Base-by-base conservation (phyloP, 2,888 invertebrate genomes). In the Gandaritis pyraliata region DNA sequence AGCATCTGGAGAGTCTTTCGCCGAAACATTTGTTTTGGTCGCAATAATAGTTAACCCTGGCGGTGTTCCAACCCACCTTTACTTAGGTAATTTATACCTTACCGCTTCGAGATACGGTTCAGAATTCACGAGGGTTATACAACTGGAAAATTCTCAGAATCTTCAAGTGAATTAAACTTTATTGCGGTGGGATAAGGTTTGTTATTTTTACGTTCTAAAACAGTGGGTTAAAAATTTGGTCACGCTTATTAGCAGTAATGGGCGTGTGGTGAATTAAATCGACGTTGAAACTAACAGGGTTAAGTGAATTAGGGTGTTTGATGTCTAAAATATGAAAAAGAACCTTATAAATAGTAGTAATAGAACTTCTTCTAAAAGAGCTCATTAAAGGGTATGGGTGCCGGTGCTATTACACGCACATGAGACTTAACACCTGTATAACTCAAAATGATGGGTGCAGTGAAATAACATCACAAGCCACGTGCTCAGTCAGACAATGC, bases 11-110 rank as follows among this genome's bases (percentile, higher is more conserved):
- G 61, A 62, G 68, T 58, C 61, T 65, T 59, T 51, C 54, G 64
- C 55, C 53, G 63, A 56, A 67, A 69, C 70, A 67, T 72, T 70
- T 72, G 71, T 72, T 72, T 72, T 70, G 68, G 67, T 69, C 66
- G 67, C 66, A 70, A 65, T 72, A 70, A 72, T 66, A 72, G 70
- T 70, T 68, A 67, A 68, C 65, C 54, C 66, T 72, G 72, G 72
- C 70, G 52, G 16, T 3, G 16, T 43, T 67, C 72, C 72, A 72
- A 66, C 59, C 62, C 66, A 71, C 71, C 69, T 69, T 54, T 47
- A 30, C 57, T 29, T 11, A 30, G n/a, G 8, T 54, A 43, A 58
- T 33, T 52, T 43, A 43, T 12, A 55, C 61, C 61, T 61, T 65
- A 51, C 38, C 38, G 2, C 47, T 10, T 45, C 1, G 23, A 39